Percentiles rank a stretch among this genome's conserved stretches.
These are phyloP conservation scores for Lagopus muta DNA, from an alignment of 2,113 vertebrate genomes.

Conservation along the genomic window DNA sequence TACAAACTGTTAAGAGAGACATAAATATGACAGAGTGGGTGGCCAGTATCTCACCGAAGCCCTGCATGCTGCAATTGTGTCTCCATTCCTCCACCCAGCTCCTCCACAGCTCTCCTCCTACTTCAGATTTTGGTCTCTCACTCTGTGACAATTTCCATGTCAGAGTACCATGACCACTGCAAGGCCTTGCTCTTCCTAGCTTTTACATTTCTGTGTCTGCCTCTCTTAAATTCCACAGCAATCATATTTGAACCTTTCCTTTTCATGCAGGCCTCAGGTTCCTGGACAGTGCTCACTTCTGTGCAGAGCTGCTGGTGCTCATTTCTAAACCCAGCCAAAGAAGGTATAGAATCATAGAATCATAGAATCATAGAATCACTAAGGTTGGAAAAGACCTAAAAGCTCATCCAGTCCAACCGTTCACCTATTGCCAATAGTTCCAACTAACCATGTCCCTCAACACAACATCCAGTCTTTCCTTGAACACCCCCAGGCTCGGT, in stretches of 20 bases:
- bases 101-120: neutral
- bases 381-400: too few relatives aligned
- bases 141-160: neutral
- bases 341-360: too few relatives aligned
- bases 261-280: neutral
- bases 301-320: neutral
- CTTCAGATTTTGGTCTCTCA: neutral
- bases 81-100: neutral
- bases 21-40: neutral
- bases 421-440: too few relatives aligned
- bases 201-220: neutral
- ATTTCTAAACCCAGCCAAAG: neutral
- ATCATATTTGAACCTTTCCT: neutral
- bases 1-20: neutral
- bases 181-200: neutral
- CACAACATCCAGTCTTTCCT: too few relatives aligned
- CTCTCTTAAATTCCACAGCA: neutral
- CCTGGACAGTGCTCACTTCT: neutral
- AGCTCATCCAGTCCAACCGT: too few relatives aligned
- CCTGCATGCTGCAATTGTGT: neutral
- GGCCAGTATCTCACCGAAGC: neutral
- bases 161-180: neutral
- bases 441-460: too few relatives aligned
- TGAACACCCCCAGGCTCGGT: too few relatives aligned
- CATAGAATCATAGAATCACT: too few relatives aligned